phyloP scores from a whole-genome alignment of 2,888 invertebrate genomes.

The Drosophila buzzatii region DNA sequence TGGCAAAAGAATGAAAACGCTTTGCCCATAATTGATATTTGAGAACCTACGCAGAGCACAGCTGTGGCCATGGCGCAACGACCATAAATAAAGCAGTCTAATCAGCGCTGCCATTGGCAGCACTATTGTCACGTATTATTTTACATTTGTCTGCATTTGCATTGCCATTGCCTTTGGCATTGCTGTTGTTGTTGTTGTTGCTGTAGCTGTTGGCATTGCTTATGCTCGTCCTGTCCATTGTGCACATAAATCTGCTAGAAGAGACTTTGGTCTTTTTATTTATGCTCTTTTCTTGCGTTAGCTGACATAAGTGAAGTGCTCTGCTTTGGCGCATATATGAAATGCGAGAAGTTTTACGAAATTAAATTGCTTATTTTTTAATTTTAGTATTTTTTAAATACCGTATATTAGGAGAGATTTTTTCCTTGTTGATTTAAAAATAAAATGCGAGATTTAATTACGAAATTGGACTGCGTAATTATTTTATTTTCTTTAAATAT shows the following conservation, averaged over 20 bases:
- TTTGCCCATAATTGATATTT: constrained; percentile 1
- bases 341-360: neutral
- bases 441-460: no score
- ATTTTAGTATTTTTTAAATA: neutral
- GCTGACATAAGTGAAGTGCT: neutral
- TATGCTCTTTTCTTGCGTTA: neutral
- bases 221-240: constrained; percentile 28
- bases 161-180: constrained; percentile 20
- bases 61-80: constrained; percentile 4
- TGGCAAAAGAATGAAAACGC: neutral
- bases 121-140: constrained; percentile 72
- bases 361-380: neutral
- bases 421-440: no score
- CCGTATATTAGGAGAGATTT: no score
- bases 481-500: no score
- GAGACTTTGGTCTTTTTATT: constrained; percentile 14
- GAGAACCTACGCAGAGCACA: neutral
- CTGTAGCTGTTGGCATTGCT: constrained; percentile 21
- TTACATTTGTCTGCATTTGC: constrained; percentile 65
- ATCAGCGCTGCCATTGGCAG: constrained; percentile 65
- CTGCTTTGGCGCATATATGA: neutral
- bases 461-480: no score
- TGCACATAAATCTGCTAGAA: constrained; percentile 34
- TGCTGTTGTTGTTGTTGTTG: neutral
- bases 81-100: constrained; percentile 64